Conservation (phyloP, 1,140 invertebrate genomes). For the Listronotus oregonensis region DNA sequence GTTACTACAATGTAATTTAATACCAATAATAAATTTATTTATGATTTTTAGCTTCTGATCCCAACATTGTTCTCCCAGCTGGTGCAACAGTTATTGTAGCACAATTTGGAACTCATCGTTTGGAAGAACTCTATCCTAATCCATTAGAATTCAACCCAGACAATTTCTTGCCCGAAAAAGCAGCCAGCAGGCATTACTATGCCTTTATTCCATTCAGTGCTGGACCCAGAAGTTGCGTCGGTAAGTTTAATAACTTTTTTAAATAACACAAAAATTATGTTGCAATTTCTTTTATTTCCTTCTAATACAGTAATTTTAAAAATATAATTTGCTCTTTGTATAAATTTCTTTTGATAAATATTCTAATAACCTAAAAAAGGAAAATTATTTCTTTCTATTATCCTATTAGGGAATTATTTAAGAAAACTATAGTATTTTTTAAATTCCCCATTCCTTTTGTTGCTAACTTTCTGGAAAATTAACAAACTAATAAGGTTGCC, state of each 20-base stretch:
- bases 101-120: constrained; percentile 75
- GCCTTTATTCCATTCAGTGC: constrained; percentile 89
- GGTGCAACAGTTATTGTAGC: constrained; percentile 69
- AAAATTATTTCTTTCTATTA: no score
- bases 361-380: no score
- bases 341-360: not conserved
- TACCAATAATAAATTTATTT: constrained; percentile 3
- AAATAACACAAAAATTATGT: no score
- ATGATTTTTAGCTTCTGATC: constrained; percentile 54
- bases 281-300: no score
- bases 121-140: constrained; percentile 76
- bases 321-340: no score
- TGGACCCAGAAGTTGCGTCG: constrained; percentile 82
- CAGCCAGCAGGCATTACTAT: constrained; percentile 80
- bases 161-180: constrained; percentile 85
- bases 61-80: constrained; percentile 59
- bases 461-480: no score
- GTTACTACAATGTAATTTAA: no score
- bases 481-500: no score
- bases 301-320: no score
- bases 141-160: constrained; percentile 88
- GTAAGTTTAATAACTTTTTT: constrained; percentile 57
- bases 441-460: no score
- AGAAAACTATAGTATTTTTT: no score
- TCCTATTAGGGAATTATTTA: no score